Base-by-base conservation (phyloP, 2,797 vertebrate genomes). In the Chaetophractus vellerosus region DNA sequence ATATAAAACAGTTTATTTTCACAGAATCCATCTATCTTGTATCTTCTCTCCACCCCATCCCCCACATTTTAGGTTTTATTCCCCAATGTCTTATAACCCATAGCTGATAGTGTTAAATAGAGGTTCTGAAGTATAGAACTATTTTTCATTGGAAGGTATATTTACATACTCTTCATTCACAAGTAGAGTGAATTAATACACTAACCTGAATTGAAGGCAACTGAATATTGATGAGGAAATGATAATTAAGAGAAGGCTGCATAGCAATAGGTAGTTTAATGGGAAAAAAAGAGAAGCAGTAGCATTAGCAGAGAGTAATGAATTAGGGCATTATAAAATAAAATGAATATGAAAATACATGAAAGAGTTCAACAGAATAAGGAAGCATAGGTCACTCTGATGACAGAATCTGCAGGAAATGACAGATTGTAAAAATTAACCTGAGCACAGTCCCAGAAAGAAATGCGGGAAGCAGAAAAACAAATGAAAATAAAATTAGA, bases 401-500 rank as follows among this genome's bases (percentile, higher is more conserved):
- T 48, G 38, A 75, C 78, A 28, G 16, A 88, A 10, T 41, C 8
- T 72, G 9, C 23, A 74, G 68, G 63, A 81, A 88, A 92, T 87
- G 82, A 69, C 66, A 23, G 68, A 76, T 19, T 91, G 0, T 91
- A 50, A 95, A 96, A 94, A 55, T 50, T 14, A 85, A 66, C n/a
- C 64, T 57, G 36, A 72, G 9, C 36, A 26, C 38, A 31, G 11
- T 41, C 16, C 19, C 11, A 15, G n/a, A 88, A 75, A 88, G n/a
- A 93, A 91, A 92, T 71, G 1, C 31, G 59, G 16, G 48, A 81
- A 82, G 28, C 63, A 89, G 71, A 88, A 72, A 89, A 79, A 76
- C 18, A 76, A 76, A 80, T 31, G 31, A 81, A 93, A 84, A 72
- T 33, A 52, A 59, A 84, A 96, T 90, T 50, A n/a, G 78, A 83